Evolutionary conservation across 2,797 vertebrate genomes (phyloP).

Genomic region (Cheirogaleus major): DNA sequence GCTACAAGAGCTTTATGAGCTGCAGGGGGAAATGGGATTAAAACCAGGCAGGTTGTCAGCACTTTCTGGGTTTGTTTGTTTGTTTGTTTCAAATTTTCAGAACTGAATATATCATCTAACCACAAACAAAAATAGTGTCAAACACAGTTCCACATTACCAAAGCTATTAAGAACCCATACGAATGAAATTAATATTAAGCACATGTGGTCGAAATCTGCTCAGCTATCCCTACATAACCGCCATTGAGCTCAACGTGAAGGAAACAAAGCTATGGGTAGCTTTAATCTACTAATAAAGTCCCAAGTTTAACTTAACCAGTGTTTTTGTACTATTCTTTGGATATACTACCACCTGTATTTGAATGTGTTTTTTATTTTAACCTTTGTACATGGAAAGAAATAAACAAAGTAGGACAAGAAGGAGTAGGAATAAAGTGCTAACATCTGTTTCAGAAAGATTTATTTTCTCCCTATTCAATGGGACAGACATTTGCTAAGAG

Average conservation of each 20-base stretch:
- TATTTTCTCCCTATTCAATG: background rate
- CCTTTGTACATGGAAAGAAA: background rate
- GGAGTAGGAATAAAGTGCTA: background rate
- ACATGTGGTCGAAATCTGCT: background rate
- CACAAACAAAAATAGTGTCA: slow-evolving; percentile 29
- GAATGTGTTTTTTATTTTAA: slow-evolving; percentile 17
- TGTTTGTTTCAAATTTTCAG: background rate
- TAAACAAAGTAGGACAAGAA: background rate
- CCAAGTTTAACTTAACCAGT: background rate
- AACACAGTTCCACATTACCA: background rate
- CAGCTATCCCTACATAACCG: background rate
- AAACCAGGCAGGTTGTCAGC: background rate
- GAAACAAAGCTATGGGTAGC: background rate
- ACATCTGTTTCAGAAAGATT: background rate
- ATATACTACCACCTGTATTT: background rate
- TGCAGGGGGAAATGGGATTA: background rate
- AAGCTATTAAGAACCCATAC: background rate
- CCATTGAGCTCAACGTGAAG: background rate
- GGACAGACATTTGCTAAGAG: background rate
- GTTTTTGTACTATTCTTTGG: background rate
- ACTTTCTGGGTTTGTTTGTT: background rate
- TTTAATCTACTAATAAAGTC: background rate
- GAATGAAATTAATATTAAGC: background rate
- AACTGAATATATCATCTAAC: slow-evolving; percentile 9
- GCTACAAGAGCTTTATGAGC: background rate